These are phyloP conservation scores for Magallana gigas DNA, from an alignment of 1,140 invertebrate genomes.

Conservation along the genomic window DNA sequence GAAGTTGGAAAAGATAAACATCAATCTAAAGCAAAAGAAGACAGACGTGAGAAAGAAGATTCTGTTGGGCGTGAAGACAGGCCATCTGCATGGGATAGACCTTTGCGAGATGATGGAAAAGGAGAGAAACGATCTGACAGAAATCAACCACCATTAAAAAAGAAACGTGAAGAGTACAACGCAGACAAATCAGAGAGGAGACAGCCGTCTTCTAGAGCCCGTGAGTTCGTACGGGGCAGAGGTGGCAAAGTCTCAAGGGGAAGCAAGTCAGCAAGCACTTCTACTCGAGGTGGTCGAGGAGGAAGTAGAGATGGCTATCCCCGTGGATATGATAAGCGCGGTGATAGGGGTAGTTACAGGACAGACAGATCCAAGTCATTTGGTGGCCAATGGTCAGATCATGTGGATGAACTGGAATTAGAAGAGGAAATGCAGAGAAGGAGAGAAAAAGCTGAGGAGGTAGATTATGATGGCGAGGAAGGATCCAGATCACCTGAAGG, in stretches of 20 bases:
- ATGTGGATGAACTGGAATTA: slow-evolving; percentile 63
- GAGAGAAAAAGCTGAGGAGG: slow-evolving; percentile 74
- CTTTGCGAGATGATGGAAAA: slow-evolving; percentile 38
- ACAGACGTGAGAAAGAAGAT: slow-evolving; percentile 36
- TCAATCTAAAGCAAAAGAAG: slow-evolving; percentile 29
- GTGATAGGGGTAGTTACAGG: slow-evolving; percentile 54
- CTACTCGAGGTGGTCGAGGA: slow-evolving; percentile 52
- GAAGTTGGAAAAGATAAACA: slow-evolving; percentile 53
- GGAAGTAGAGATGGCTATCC: slow-evolving; percentile 68
- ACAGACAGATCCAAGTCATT: slow-evolving; percentile 58
- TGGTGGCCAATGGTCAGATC: slow-evolving; percentile 48
- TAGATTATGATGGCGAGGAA: slow-evolving; percentile 69
- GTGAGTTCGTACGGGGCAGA: slow-evolving; percentile 75
- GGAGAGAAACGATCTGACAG: slow-evolving; percentile 38
- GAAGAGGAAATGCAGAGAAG: slow-evolving; percentile 63
- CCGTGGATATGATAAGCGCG: slow-evolving; percentile 60
- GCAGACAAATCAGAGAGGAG: slow-evolving; percentile 55
- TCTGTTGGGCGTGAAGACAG: slow-evolving; percentile 44
- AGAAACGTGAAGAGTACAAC: slow-evolving; percentile 61
- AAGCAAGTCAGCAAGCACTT: slow-evolving; percentile 56
- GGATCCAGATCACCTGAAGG: slow-evolving; percentile 22
- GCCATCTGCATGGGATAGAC: slow-evolving; percentile 22
- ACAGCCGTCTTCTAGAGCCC: slow-evolving; percentile 69
- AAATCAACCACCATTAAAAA: slow-evolving; percentile 63
- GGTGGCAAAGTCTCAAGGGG: slow-evolving; percentile 69